Percentiles rank a stretch among this genome's conserved stretches.
Conservation (phyloP, 2,113 vertebrate genomes). For the Peromyscus californicus region DNA sequence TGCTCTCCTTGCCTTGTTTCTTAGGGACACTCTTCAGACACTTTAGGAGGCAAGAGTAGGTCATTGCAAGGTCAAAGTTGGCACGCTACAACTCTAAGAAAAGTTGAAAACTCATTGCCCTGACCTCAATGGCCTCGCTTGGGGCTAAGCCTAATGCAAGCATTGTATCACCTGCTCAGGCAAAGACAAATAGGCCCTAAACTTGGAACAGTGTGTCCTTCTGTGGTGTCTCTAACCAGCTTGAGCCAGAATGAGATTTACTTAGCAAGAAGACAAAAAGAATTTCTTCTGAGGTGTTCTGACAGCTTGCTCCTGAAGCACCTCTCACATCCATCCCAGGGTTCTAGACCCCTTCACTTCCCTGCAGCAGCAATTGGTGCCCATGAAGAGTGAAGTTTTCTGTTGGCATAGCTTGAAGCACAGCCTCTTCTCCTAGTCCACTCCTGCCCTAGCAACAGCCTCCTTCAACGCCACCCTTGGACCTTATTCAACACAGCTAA, state of each 20-base stretch:
- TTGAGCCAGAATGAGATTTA: conserved; percentile 49
- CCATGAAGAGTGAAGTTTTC: not conserved
- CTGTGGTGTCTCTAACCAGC: conserved; percentile 33
- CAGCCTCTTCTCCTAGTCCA: not conserved
- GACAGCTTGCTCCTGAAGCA: conserved; percentile 6
- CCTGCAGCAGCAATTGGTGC: not conserved
- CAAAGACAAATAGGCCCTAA: not conserved
- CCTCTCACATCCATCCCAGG: not conserved
- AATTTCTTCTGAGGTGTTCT: conserved; percentile 29
- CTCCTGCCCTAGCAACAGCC: conserved; percentile 50
- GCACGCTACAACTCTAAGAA: not conserved
- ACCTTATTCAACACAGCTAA: conserved; percentile 63
- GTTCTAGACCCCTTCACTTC: not conserved
- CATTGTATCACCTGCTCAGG: not conserved
- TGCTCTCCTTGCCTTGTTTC: not conserved
- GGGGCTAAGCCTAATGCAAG: not conserved
- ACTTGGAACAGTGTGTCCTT: not conserved
- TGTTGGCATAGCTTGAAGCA: not conserved
- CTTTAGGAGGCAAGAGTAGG: not conserved
- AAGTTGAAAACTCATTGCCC: not conserved
- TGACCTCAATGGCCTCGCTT: not conserved
- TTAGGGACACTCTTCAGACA: not conserved
- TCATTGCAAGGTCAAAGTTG: conserved; percentile 46
- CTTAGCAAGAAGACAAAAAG: conserved; percentile 59
- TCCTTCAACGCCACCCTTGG: conserved; percentile 58